Evolutionary conservation across 2,797 vertebrate species (phyloP), one percentile per base, ranked within the genome.

Genomic region (Pangasius macronema): DNA sequence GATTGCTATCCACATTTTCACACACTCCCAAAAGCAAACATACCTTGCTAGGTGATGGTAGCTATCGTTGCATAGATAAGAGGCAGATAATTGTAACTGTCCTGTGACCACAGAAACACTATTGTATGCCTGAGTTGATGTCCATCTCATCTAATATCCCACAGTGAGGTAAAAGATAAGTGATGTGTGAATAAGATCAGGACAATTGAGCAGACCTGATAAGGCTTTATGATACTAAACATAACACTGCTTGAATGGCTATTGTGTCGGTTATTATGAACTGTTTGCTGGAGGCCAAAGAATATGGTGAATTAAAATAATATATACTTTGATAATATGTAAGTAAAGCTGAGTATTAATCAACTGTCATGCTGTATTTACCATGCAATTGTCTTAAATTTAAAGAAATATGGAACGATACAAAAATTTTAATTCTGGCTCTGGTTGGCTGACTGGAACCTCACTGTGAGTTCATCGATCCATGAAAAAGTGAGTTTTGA

Each of bases 11-110:
- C 18, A 57, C 63, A 80, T 82, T 79, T 57, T 82, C 39, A 67
- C 85, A 83, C 85, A 46, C 68, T 39, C 72, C 68, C 79, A 86
- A 73, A 88, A 65, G 76, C 82, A 84, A 86, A 83, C 77, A 77
- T 88, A 46, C 75, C 18, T 24, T 79, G 30, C 59, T 65, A 83
- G 36, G 63, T 73, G 49, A 76, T 88, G 72, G 49, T 76, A 63
- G 61, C 84, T 83, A 89, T 89, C 82, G 36, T 51, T 49, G 49
- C 36, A 39, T 39, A 73, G 87, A 90, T 90, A 84, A 88, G 77
- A 87, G 63, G 72, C 57, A 83, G 39, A 24, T 33, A 67, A 51
- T 67, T 49, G 1, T 51, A 53, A 10, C 20, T 84, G 30, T 57
- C 53, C 70, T 59, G 36, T 86, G 76, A 70, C 53, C 63, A 90